Percentiles rank a stretch among this genome's conserved stretches.
These are phyloP conservation scores for Avahi laniger DNA, from an alignment of 2,797 vertebrate species.

Conservation along the genomic window DNA sequence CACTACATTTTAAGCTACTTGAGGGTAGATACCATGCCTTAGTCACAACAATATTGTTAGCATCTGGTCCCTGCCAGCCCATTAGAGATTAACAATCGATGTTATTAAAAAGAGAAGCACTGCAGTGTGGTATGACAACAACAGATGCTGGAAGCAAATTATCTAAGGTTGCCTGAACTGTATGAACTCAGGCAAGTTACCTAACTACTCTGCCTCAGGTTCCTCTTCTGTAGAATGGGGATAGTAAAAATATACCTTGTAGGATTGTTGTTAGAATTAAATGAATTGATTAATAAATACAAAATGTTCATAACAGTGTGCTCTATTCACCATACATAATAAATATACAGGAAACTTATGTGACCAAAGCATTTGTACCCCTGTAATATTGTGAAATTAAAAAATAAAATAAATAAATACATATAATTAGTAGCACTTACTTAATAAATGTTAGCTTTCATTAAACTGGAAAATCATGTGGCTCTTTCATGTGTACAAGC, in stretches of 20 bases:
- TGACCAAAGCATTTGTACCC: too few species aligned
- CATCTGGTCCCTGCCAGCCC: neutral
- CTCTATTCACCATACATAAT: neutral
- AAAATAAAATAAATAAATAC: neutral
- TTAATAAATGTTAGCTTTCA: neutral
- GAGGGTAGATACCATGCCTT: neutral
- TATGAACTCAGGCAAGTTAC: neutral
- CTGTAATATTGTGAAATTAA: too few species aligned
- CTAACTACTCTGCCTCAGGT: neutral
- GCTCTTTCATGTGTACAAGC: neutral
- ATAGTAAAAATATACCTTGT: neutral
- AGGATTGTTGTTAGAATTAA: neutral
- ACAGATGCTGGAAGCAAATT: neutral
- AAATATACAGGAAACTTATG: neutral
- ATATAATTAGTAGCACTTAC: neutral
- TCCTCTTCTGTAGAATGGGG: neutral
- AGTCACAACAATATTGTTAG: neutral
- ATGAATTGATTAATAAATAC: neutral
- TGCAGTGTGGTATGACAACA: neutral
- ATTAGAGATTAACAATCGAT: neutral
- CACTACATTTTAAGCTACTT: neutral
- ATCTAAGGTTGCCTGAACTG: neutral
- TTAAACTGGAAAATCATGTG: neutral
- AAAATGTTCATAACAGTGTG: neutral
- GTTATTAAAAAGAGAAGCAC: neutral